Percentiles rank a stretch among this genome's conserved stretches.
These are phyloP conservation scores for Luperina nickerlii DNA, from an alignment of 2,888 invertebrate species.

Conservation along the genomic window DNA sequence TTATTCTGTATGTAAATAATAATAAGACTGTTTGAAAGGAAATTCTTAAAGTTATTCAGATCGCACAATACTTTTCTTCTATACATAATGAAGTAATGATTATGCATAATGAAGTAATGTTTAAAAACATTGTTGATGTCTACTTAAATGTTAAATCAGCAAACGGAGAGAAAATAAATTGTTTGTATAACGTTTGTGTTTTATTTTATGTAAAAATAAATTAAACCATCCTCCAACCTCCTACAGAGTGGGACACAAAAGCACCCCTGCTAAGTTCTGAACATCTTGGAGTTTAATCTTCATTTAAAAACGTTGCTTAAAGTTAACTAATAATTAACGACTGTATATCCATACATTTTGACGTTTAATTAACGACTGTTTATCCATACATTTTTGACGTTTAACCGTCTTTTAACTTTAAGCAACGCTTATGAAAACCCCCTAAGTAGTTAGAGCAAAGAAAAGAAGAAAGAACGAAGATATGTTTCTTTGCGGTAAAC, in stretches of 20 bases:
- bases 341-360: too few relatives aligned
- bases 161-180: constrained; percentile 77
- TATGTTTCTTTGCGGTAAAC: not conserved
- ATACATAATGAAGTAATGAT: constrained; percentile 71
- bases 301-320: not conserved
- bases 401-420: not conserved
- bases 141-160: constrained; percentile 79
- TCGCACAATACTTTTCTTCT: constrained; percentile 86
- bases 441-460: not conserved
- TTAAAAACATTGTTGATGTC: constrained; percentile 79
- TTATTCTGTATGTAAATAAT: constrained; percentile 73
- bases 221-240: not conserved
- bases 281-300: not conserved
- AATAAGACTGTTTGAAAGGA: constrained; percentile 83
- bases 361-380: too few relatives aligned
- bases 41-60: constrained; percentile 76
- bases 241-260: not conserved
- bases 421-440: not conserved
- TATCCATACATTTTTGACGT: not conserved
- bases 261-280: not conserved
- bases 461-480: not conserved
- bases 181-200: constrained; percentile 72
- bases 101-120: constrained; percentile 72
- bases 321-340: not conserved
- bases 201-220: constrained; percentile 52